These are phyloP conservation scores for Lycia hirtaria DNA, from an alignment of 2,888 invertebrate species.

Conservation along the genomic window DNA sequence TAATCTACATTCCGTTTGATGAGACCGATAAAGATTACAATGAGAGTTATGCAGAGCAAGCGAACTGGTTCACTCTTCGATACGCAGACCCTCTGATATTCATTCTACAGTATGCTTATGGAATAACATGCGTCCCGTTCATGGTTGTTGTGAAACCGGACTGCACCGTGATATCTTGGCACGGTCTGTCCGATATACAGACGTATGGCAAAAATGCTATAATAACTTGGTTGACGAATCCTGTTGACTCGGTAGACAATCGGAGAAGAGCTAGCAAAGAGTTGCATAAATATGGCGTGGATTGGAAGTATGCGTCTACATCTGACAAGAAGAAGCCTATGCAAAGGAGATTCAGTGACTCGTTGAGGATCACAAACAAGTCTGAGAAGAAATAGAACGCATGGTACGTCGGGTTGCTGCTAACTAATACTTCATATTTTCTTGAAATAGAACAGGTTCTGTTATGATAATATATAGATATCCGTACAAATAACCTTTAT, in stretches of 20 bases:
- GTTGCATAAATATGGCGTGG: slow-evolving; percentile 56
- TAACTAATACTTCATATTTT: no score
- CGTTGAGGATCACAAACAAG: not conserved
- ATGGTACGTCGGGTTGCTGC: not conserved
- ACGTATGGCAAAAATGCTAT: slow-evolving; percentile 70
- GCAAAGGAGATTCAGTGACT: slow-evolving; percentile 1
- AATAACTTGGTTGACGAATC: slow-evolving; percentile 68
- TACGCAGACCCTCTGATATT: slow-evolving; percentile 61
- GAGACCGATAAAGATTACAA: slow-evolving; percentile 56
- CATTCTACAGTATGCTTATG: slow-evolving; percentile 61
- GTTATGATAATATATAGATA: no score
- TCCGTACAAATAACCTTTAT: no score
- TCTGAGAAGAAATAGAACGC: not conserved
- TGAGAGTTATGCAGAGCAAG: slow-evolving; percentile 60
- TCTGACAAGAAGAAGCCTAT: not conserved
- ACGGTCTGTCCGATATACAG: slow-evolving; percentile 68
- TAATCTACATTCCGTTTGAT: slow-evolving; percentile 71
- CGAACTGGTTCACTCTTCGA: slow-evolving; percentile 75
- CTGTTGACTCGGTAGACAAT: slow-evolving; percentile 43
- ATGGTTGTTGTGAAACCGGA: slow-evolving; percentile 60
- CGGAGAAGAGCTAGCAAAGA: slow-evolving; percentile 60
- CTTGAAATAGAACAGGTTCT: no score
- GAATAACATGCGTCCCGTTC: slow-evolving; percentile 64
- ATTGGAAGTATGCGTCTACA: slow-evolving; percentile 55
- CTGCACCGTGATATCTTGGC: slow-evolving; percentile 60